Base-by-base conservation (phyloP, 2,888 invertebrate species). In the Fissipunctia ypsillon region DNA sequence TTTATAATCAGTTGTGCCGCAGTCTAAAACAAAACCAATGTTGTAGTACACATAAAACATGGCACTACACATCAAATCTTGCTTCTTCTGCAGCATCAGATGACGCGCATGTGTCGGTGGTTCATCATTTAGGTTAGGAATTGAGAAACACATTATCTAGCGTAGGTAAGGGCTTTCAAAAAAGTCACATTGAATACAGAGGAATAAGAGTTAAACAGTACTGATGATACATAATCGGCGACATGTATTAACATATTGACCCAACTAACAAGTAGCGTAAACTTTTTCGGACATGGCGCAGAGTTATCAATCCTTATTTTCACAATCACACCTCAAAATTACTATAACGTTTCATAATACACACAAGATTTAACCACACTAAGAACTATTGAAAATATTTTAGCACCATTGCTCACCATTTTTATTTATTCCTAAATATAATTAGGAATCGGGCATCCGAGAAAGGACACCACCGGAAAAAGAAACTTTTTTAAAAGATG, bases 21-120 rank as follows among this genome's bases (percentile, higher is more conserved):
- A 89, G 90, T 87, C 81, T 89, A 93, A 89, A 86, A 89, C 91
- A 88, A 89, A 91, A 83, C 41, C 78, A 89, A 90, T 84, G 81
- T 83, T 88, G 86, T 83, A 91, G 88, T 84, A 88, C 91, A 88
- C 94, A 94, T 96, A 96, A 89, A 96, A 96, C 96, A 96, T 93
- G 95, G 90, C 84, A 92, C 88, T 87, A 88, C 88, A 90, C 76
- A 89, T 90, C 88, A 83, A n/a, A 85, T 87, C 84, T 86, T 83
- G 90, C 65, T 87, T 88, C 91, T 89, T 90, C 90, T 88, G 87
- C 91, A 92, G 91, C 92, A 91, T 96, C 96, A 96, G 95, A 96
- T 96, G 96, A 96, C 96, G 96, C 96, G 96, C 96, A 96, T 96
- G 96, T 96, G 96, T 95, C 96, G 91, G 91, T 89, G 88, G 91